Evolutionary conservation across 2,797 vertebrate species (phyloP).

Genomic region (Esox lucius): DNA sequence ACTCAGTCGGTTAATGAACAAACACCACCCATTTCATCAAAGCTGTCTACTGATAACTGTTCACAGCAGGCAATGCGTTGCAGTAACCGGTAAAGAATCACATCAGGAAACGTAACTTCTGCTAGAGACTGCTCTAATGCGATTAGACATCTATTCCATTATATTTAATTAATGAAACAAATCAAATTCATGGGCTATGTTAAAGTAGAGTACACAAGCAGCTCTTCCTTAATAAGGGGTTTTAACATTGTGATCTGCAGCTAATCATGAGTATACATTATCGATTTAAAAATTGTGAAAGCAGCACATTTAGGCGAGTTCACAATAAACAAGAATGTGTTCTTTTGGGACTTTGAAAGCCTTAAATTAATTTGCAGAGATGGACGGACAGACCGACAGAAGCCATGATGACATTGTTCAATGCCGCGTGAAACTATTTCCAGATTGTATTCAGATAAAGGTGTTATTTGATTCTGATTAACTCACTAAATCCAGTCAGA

Average conservation of each 20-base stretch:
- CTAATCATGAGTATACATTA: not conserved
- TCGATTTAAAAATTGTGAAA: not conserved
- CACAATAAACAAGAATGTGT: not conserved
- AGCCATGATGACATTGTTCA: slow-evolving; percentile 5
- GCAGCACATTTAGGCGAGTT: not conserved
- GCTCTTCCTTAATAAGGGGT: not conserved
- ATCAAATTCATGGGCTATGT: too few species aligned
- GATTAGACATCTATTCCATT: too few species aligned
- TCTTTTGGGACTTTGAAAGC: not conserved
- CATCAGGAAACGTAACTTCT: too few species aligned
- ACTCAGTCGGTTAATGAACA: too few species aligned
- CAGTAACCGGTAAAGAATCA: too few species aligned
- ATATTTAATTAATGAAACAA: too few species aligned
- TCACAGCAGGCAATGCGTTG: too few species aligned
- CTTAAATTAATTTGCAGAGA: not conserved
- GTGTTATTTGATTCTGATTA: slow-evolving; percentile 4
- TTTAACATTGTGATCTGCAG: not conserved
- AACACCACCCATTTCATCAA: too few species aligned
- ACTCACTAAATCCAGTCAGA: slow-evolving; percentile 23
- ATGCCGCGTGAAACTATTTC: slow-evolving; percentile 10
- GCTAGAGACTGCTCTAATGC: too few species aligned
- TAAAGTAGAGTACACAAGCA: not conserved
- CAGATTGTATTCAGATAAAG: slow-evolving; percentile 12
- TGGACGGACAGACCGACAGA: slow-evolving; percentile 17
- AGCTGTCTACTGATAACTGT: too few species aligned